phyloP scores from a whole-genome alignment of 2,113 vertebrate species.

The Pardalotus punctatus region DNA sequence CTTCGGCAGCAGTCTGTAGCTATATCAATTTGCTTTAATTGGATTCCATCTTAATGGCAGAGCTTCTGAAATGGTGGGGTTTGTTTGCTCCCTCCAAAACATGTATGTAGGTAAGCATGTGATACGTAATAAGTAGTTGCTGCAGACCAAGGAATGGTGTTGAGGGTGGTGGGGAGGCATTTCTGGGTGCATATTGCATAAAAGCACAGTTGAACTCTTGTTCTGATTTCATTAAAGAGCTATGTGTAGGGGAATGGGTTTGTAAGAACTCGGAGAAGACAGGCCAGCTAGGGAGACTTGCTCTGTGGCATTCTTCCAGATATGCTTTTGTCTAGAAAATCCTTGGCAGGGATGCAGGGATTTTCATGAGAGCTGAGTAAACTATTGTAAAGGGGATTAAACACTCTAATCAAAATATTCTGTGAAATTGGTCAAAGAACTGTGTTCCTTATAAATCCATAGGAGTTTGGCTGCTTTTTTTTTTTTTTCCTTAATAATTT shows the following conservation, averaged over 20 bases:
- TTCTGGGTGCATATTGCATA: neutral
- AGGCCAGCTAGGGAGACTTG: neutral
- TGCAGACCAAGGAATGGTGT: neutral
- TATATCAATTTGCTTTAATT: neutral
- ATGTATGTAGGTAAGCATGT: accelerated
- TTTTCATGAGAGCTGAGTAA: slow-evolving; percentile 26
- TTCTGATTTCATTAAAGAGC: neutral
- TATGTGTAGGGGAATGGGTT: neutral
- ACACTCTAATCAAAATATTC: slow-evolving; percentile 28
- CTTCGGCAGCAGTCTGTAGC: neutral
- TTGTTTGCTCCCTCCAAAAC: neutral
- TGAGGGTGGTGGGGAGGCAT: neutral
- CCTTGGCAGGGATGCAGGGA: neutral
- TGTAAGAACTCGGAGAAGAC: neutral
- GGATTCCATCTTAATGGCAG: neutral
- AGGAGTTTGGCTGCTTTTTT: neutral
- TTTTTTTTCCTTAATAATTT: neutral
- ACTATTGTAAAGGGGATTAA: slow-evolving; percentile 35
- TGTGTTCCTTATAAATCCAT: neutral
- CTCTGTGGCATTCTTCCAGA: neutral
- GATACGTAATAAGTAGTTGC: neutral
- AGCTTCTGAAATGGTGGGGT: neutral
- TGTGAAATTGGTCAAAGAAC: slow-evolving; percentile 15
- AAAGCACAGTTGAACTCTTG: neutral
- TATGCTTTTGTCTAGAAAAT: slow-evolving; percentile 25